Conservation (phyloP, 2,797 vertebrate species). For the Prionace glauca region DNA sequence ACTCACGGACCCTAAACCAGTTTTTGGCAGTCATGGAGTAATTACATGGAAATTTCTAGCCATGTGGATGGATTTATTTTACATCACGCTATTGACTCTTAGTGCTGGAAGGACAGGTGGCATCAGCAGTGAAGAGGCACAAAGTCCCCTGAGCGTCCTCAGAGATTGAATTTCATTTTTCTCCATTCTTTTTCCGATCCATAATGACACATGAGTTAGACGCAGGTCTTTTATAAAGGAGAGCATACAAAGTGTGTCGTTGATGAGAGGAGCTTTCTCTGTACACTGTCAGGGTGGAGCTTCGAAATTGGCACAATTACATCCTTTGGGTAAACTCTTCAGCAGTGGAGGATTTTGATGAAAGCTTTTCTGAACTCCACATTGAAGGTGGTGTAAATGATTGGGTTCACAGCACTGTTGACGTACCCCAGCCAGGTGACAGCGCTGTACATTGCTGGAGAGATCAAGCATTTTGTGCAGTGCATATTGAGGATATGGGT, state of each 20-base stretch:
- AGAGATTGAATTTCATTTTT: not conserved
- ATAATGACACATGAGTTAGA: not conserved
- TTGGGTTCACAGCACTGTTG: constrained; percentile 96
- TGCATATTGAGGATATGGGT: constrained; percentile 97
- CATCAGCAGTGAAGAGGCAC: not conserved
- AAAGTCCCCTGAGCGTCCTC: not conserved
- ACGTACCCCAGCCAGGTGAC: constrained; percentile 98
- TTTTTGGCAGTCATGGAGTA: constrained; percentile 12
- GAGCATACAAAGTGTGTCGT: not conserved
- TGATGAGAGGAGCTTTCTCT: not conserved
- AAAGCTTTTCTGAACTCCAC: constrained; percentile 97
- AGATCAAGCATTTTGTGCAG: constrained; percentile 81
- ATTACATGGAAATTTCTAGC: not conserved
- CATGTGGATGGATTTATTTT: constrained; percentile 16
- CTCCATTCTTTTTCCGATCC: not conserved
- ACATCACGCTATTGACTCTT: not conserved
- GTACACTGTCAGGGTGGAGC: not conserved
- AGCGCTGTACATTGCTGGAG: constrained; percentile 85
- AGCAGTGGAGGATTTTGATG: constrained; percentile 97
- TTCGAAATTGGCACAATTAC: not conserved
- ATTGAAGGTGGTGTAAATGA: constrained; percentile 98
- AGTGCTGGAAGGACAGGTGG: not conserved
- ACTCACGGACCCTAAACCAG: not conserved
- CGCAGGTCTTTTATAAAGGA: constrained; percentile 11
- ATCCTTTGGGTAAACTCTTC: constrained; percentile 43